Base-by-base conservation (phyloP, 92 coral and sea anemone species). In the Actinernus sp. region DNA sequence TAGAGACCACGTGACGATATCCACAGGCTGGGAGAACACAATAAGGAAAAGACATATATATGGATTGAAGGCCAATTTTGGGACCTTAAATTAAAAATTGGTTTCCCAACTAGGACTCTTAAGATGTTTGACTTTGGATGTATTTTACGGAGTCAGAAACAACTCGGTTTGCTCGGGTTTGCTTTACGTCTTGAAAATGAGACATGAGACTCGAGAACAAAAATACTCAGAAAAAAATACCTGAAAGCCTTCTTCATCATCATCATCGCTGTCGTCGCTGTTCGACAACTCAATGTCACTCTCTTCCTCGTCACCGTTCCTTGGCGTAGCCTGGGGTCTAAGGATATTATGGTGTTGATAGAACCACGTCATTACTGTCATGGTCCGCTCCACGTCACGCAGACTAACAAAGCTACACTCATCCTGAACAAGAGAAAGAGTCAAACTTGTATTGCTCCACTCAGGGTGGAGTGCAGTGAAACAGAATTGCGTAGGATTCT, bases 371-470 rank as follows among this genome's bases (percentile, higher is more conserved):
- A 87, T 87, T 31, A 91, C 83, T 29, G 80, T 85, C 97, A 91
- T 91, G 29, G 90, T 60, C 22, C 97, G 68, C 65, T 91, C 97
- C 10, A 91, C 97, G 58, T 91, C 97, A 38, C 97, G 97, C 3
- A 87, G 83, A 51, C 97, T 87, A 25, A 91, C 97, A 73, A 91
- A 91, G 66, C 97, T 90, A 39, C 97, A 90, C 58, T 91, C 97
- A 44, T 91, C 83, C 97, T 91, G 75, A 13, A 47, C 16, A 36
- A 25, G 52, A 34, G 13, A 52, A 31, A 39, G 10, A n/a, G 12
- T 3, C 14, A n/a, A 4, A n/a, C 23, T n/a, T n/a, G n/a, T n/a
- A n/a, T n/a, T n/a, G n/a, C n/a, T n/a, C n/a, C n/a, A n/a, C n/a
- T n/a, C n/a, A n/a, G n/a, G n/a, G n/a, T n/a, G n/a, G n/a, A n/a